Conservation (phyloP, 1,140 invertebrate species). For the Leptopilina boulardi region DNA sequence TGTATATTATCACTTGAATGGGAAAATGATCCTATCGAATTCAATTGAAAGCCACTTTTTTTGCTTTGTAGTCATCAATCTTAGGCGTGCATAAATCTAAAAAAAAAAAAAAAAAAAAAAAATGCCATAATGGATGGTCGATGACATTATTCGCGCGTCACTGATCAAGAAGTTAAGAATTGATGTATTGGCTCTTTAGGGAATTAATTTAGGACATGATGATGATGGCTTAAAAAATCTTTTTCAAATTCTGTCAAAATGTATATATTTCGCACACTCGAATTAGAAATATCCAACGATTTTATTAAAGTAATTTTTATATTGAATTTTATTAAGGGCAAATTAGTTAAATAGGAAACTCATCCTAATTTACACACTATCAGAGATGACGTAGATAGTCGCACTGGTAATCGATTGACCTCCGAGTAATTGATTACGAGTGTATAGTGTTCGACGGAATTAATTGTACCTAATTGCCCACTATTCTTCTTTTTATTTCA, state of each 20-base stretch:
- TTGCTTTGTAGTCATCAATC: constrained; percentile 20
- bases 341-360: constrained; percentile 43
- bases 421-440: constrained; percentile 32
- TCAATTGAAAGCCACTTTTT: constrained; percentile 1
- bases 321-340: constrained; percentile 45
- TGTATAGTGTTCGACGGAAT: constrained; percentile 15
- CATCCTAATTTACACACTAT: not conserved
- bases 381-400: constrained; percentile 26
- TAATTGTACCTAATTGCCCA: constrained; percentile 34
- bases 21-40: not conserved
- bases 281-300: not conserved
- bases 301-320: not conserved
- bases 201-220: not conserved
- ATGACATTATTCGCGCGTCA: constrained; percentile 61
- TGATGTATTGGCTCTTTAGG: constrained; percentile 56
- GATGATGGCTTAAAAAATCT: not conserved
- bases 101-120: too few relatives aligned
- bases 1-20: not conserved
- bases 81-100: not conserved
- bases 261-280: too few relatives aligned
- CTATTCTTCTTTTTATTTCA: constrained; percentile 5
- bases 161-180: constrained; percentile 51
- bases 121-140: constrained; percentile 56
- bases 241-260: not conserved
- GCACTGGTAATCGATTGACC: constrained; percentile 27